Conservation (phyloP, 2,888 invertebrate genomes). For the Synanthedon myopaeformis region DNA sequence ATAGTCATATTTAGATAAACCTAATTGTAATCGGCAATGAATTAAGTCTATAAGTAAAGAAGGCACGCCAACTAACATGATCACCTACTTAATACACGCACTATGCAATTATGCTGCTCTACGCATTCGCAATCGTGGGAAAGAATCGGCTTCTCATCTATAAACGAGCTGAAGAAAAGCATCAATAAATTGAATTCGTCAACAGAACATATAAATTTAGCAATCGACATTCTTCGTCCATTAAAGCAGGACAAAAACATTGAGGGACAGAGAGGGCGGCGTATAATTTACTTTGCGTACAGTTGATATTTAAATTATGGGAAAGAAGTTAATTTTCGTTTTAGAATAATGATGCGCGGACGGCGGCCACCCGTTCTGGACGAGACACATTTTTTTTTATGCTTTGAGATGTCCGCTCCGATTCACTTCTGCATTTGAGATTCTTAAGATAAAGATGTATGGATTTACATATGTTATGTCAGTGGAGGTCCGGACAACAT, state of each 20-base stretch:
- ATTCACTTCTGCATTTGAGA: conserved; percentile 47
- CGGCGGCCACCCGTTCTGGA: conserved; percentile 62
- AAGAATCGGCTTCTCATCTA: conserved; percentile 27
- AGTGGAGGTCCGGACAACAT: conserved; percentile 56
- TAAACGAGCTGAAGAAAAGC: conserved; percentile 20
- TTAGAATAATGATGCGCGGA: conserved; percentile 58
- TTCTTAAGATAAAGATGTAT: conserved; percentile 67
- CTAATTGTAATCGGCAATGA: too few relatives aligned
- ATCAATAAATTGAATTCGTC: conserved; percentile 53
- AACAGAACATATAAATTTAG: conserved; percentile 50
- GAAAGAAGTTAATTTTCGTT: conserved; percentile 67
- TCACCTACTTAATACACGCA: conserved; percentile 20
- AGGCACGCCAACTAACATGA: conserved; percentile 14
- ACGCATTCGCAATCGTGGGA: conserved; percentile 34
- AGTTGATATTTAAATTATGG: conserved; percentile 64
- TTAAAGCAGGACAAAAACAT: conserved; percentile 29
- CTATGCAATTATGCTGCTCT: conserved; percentile 16
- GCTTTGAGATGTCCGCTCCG: conserved; percentile 42
- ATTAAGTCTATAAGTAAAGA: conserved; percentile 5
- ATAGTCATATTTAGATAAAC: too few relatives aligned
- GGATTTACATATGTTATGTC: conserved; percentile 69
- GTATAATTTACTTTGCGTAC: conserved; percentile 20
- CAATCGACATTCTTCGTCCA: conserved; percentile 48
- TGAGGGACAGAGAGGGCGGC: conserved; percentile 7
- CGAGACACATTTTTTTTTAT: conserved; percentile 41